Evolutionary conservation across 2,797 vertebrate species (phyloP).

Genomic region (Trichosurus vulpecula): DNA sequence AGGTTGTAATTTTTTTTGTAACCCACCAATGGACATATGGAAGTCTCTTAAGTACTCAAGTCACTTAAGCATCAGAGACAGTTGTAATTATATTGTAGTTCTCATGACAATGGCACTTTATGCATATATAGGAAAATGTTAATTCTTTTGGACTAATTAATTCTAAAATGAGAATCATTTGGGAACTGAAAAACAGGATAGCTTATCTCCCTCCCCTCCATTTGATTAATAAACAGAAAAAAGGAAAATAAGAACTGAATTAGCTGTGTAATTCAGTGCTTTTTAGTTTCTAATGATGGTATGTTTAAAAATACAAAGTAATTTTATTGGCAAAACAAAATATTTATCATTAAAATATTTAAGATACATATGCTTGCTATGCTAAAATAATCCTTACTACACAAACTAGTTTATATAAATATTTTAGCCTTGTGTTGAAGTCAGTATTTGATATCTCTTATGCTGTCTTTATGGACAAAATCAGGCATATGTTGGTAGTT

Average conservation of each 20-base stretch:
- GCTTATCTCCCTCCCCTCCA: neutral
- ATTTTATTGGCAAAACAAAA: neutral
- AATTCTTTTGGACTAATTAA: neutral
- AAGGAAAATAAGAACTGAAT: neutral
- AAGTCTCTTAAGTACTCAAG: neutral
- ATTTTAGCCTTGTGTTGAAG: neutral
- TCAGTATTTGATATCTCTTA: neutral
- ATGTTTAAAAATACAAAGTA: neutral
- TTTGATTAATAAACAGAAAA: neutral
- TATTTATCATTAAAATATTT: neutral
- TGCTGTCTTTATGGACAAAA: neutral
- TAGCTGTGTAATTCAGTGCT: neutral
- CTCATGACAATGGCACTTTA: neutral
- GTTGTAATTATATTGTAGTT: neutral
- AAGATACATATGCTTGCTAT: neutral
- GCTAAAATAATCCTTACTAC: neutral
- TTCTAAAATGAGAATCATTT: neutral
- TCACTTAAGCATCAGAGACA: neutral
- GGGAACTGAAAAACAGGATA: neutral
- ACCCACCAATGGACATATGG: neutral
- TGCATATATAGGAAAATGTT: neutral
- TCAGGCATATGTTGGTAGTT: neutral
- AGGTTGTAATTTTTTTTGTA: neutral
- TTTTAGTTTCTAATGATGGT: neutral
- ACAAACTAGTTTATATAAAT: neutral